A percentile compares a stretch with the other conserved stretches of the same genome.
phyloP scores from a whole-genome alignment of 1,140 invertebrate species.

The Achroia grisella region DNA sequence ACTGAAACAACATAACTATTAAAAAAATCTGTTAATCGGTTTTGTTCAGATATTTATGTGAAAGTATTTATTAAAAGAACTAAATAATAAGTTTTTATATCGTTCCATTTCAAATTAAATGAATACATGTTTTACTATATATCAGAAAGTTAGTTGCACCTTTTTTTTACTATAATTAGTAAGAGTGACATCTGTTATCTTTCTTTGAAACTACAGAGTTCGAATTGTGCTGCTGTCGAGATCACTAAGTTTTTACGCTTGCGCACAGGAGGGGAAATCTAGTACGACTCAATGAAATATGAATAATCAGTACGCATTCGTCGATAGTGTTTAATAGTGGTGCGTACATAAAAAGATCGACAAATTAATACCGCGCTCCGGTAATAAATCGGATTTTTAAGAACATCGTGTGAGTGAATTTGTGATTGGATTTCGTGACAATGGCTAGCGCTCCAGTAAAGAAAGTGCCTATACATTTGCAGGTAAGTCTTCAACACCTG shows the following conservation, averaged over 20 bases:
- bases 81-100: too few species aligned
- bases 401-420: conserved; percentile 42
- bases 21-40: too few species aligned
- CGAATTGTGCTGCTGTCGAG: conserved; percentile 4
- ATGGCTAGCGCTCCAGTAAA: conserved; percentile 81
- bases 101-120: too few species aligned
- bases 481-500: conserved; percentile 77
- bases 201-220: conserved; percentile 9
- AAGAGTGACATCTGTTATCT: conserved; percentile 32
- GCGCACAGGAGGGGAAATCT: conserved; percentile 46
- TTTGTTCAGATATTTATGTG: too few species aligned
- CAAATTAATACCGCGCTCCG: conserved; percentile 24
- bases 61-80: too few species aligned
- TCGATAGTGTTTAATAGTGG: conserved; percentile 14
- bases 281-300: conserved; percentile 45
- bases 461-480: conserved; percentile 95
- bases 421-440: conserved; percentile 42
- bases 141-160: too few species aligned
- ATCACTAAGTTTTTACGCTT: conserved; percentile 45
- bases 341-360: conserved; percentile 25
- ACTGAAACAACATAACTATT: not conserved
- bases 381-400: conserved; percentile 53
- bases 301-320: conserved; percentile 47
- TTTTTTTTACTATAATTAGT: too few species aligned
- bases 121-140: too few species aligned